Evolutionary conservation across 2,888 invertebrate genomes (phyloP), one percentile per base, ranked within the genome.

Genomic region (Eudemis profundana): DNA sequence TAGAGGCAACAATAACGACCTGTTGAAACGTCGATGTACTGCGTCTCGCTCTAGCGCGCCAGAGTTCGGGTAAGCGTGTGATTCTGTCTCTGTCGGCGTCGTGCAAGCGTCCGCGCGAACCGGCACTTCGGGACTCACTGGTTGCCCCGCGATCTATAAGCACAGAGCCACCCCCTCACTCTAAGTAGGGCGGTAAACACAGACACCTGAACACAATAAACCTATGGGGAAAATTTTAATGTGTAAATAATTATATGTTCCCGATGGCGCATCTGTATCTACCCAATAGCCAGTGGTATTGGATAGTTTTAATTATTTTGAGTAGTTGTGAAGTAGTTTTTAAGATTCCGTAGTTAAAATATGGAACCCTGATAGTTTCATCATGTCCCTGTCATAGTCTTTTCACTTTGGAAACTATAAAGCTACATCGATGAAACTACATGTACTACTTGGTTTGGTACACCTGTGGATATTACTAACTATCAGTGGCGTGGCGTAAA

Each of bases 1-100:
- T 84, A 76, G 81, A 78, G 85, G 85, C 86, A 85, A 86, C 87
- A 87, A 86, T 89, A 90, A 89, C 88, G 90, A 91, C 91, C 91
- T 91, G 91, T 90, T 91, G 91, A 90, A 87, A 88, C 77, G 77
- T 76, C 71, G 74, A 68, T 77, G 70, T 75, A 78, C 74, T 77
- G 79, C 77, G 82, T 90, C 89, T 79, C 82, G 78, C 77, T 90
- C 87, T 84, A 71, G 68, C 85, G 70, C 72, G 67, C 67, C 68
- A 61, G 69, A 14, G 44, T 21, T 36, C 17, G 33, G 50, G 14
- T 44, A 42, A 67, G 70, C 68, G 68, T 71, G 81, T 85, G 84
- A 84, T 53, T 81, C 76, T 76, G 82, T 89, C 87, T 80, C 85
- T 78, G 74, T 87, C 68, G 69, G 63, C 67, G 68, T 64, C 68